Evolutionary conservation across 2,113 vertebrate species (phyloP).

Genomic region (Desmodus rotundus): DNA sequence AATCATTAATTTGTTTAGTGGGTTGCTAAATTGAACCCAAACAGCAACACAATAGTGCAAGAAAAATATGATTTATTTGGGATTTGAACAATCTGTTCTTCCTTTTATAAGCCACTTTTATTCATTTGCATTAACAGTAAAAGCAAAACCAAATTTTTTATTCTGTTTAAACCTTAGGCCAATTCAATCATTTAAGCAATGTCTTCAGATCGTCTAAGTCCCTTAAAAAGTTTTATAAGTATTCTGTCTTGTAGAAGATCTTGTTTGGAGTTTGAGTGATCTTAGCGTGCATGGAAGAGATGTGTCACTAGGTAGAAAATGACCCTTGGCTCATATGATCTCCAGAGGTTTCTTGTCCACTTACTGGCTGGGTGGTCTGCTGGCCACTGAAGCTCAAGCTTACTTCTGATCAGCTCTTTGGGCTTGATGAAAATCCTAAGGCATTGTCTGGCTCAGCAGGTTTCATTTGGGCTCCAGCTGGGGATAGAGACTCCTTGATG

Average conservation of each 20-base stretch:
- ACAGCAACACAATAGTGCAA: background rate
- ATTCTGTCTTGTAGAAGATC: background rate
- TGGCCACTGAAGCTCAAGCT: background rate
- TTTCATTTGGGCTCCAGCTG: background rate
- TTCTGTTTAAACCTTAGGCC: background rate
- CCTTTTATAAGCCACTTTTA: background rate
- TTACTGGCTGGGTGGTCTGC: background rate
- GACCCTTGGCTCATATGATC: background rate
- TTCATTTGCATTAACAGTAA: background rate
- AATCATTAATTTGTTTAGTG: background rate
- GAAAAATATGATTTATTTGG: background rate
- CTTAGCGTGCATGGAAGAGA: background rate
- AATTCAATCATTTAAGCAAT: background rate
- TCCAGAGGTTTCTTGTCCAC: background rate
- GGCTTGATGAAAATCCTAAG: background rate
- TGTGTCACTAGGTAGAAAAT: background rate
- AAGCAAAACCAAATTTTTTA: background rate
- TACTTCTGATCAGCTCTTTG: background rate
- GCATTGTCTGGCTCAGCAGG: background rate
- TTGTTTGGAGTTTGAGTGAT: background rate
- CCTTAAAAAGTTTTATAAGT: background rate
- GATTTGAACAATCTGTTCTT: background rate
- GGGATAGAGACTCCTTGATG: background rate
- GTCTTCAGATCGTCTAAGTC: background rate
- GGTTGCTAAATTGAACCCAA: background rate